Percentiles rank a stretch among this genome's conserved stretches.
Conservation (phyloP, 2,888 invertebrate genomes). For the Pedicia rivosa region DNA sequence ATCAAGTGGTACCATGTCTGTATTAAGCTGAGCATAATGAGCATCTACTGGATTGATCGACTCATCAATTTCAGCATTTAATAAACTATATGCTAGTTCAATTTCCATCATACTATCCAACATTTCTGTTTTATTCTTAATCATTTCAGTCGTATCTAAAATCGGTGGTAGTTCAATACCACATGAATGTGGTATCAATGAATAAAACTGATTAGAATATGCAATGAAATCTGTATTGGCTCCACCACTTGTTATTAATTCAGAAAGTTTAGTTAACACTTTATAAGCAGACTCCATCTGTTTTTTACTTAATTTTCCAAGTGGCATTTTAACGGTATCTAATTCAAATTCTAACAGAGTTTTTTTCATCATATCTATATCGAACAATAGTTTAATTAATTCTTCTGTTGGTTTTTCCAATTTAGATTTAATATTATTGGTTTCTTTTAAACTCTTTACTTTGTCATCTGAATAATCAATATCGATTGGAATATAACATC, state of each 20-base stretch:
- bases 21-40: slow-evolving; percentile 77
- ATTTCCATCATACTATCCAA: slow-evolving; percentile 85
- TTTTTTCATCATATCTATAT: slow-evolving; percentile 80
- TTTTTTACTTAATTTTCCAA: slow-evolving; percentile 85
- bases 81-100: slow-evolving; percentile 82
- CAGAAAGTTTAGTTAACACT: slow-evolving; percentile 57
- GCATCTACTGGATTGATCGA: slow-evolving; percentile 53
- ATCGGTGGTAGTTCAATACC: slow-evolving; percentile 70
- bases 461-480: slow-evolving; percentile 63
- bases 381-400: slow-evolving; percentile 74
- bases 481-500: slow-evolving; percentile 70
- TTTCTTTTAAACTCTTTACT: slow-evolving; percentile 19
- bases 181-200: slow-evolving; percentile 89
- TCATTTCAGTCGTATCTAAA: slow-evolving; percentile 55
- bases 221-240: slow-evolving; percentile 47
- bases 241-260: slow-evolving; percentile 35
- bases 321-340: slow-evolving; percentile 94
- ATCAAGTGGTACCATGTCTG: slow-evolving; percentile 57
- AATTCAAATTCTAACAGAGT: slow-evolving; percentile 90
- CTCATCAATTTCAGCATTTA: slow-evolving; percentile 33
- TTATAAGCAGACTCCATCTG: slow-evolving; percentile 77
- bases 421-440: slow-evolving; percentile 40
- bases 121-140: slow-evolving; percentile 65
- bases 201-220: slow-evolving; percentile 87
- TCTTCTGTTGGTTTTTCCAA: slow-evolving; percentile 64